Evolutionary conservation across 2,797 vertebrate species (phyloP), one percentile per base, ranked within the genome.

Genomic region (Phaenicophaeus curvirostris): DNA sequence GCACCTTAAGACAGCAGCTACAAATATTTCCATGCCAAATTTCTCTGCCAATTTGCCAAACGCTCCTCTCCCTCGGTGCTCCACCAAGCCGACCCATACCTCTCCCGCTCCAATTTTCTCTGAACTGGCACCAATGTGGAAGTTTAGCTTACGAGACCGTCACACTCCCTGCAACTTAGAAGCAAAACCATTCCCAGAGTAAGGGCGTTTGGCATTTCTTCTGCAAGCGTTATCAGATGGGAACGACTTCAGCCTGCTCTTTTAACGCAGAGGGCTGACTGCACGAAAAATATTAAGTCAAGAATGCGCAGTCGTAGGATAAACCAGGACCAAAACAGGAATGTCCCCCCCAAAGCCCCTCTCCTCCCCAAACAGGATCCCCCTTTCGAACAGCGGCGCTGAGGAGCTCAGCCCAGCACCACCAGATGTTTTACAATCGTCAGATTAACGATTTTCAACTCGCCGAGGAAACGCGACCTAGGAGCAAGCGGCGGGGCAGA

Each of bases 261-360:
- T 1, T 39, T 71, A 23, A 46, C 46, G 2, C 11, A 37, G 37
- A 41, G 8, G 0, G 9, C 5, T 59, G 31, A 77, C 46, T 17
- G 21, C 41, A 13, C 2, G 3, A 27, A 46, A 92, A 68, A 25
- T 13, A 6, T 5, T 18, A 19, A 63, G 8, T 7, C 44, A 28
- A 7, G 37, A 11, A 11, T 2, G 33, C 7, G 41, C 53, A 25
- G 5, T 4, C 3, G 1, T 3, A 17, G 33, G 2, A 65, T 11
- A n/a, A 89, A 79, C 28, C 3, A 6, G 31, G 17, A 41, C 6
- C 30, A 24, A 28, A 72, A 5, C 18, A 46, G 11, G 6, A 74
- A 35, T 19, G 37, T 11, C 1, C 1, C 18, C 11, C 3, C 7
- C 50, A 28, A 75, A 74, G 14, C 9, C 16, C 7, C 15, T 25